These are phyloP conservation scores for Nestor notabilis DNA, from an alignment of 2,113 vertebrate species.

Conservation along the genomic window DNA sequence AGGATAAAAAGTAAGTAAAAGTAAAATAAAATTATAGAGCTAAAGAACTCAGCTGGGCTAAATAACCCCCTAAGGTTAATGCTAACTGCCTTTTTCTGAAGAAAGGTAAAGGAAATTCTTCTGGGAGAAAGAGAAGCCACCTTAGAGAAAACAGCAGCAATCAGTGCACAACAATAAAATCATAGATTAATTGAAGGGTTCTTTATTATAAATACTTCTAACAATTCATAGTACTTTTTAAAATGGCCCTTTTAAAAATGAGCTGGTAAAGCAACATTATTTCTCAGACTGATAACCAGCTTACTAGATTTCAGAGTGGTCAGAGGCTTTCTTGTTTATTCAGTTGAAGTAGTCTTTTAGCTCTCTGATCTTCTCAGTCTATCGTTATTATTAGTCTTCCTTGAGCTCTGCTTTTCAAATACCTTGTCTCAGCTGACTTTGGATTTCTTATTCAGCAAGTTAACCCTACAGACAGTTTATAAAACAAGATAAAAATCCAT, in stretches of 20 bases:
- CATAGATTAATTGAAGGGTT: neutral
- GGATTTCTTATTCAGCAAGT: constrained; percentile 57
- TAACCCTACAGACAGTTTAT: constrained; percentile 59
- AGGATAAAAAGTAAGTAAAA: neutral
- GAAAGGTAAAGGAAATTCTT: neutral
- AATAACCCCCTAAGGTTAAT: neutral
- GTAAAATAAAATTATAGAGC: neutral
- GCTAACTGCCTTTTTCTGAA: neutral
- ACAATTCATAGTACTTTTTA: neutral
- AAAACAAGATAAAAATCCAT: constrained; percentile 68
- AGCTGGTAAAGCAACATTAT: constrained; percentile 6
- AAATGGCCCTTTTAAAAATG: constrained; percentile 2
- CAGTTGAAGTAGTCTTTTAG: constrained; percentile 17
- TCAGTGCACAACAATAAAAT: neutral
- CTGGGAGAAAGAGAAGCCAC: neutral
- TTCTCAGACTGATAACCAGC: neutral
- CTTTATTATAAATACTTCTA: neutral
- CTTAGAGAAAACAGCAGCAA: neutral
- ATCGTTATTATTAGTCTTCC: constrained; percentile 26
- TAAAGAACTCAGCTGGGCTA: neutral
- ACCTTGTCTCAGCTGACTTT: constrained; percentile 41
- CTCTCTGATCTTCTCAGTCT: constrained; percentile 46
- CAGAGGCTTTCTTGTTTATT: constrained; percentile 52
- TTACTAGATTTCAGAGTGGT: constrained; percentile 19
- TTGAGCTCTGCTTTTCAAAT: constrained; percentile 50